Evolutionary conservation across 2,888 invertebrate genomes (phyloP), one percentile per base, ranked within the genome.

Genomic region (Prosopocoilus inquinatus): DNA sequence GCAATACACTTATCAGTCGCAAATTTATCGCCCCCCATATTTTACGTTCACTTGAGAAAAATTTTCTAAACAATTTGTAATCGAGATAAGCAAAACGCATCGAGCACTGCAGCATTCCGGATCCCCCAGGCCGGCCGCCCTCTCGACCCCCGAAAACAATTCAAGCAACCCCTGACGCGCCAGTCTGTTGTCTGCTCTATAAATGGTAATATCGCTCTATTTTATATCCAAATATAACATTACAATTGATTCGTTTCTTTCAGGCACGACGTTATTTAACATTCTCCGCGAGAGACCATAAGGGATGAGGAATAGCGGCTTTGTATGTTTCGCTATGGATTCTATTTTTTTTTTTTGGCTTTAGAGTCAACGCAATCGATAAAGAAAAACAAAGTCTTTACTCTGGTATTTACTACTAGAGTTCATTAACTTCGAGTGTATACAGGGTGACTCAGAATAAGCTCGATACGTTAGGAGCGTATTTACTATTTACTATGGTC

Each of bases 121-220:
- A 39, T 34, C 41, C 43, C 51, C 53, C 52, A 39, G 52, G 41
- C 39, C 36, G 41, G 51, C 44, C 50, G 48, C 55, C 52, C 47
- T 59, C 61, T 41, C 39, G 13, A 51, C 55, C 59, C 59, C 34
- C 58, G 58, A 63, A 67, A 67, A 67, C 67, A 67, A 66, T 67
- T 66, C 66, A 60, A 61, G 63, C 61, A 59, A 56, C 55, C 61
- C 63, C 66, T 64, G 68, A 66, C 66, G 68, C 67, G 70, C 66
- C 71, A 70, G 70, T 70, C 68, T 69, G 70, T 70, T 69, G 71
- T 70, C 72, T 71, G 70, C 68, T 66, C 66, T 62, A 68, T 67
- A 69, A 70, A 70, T 68, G 70, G 68, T 66, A 70, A 70, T 69
- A 70, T 68, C 66, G 70, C 67, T 69, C 68, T 66, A 69, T 68